Base-by-base conservation (phyloP, 1,140 invertebrate species). In the Drosophila seguyi region DNA sequence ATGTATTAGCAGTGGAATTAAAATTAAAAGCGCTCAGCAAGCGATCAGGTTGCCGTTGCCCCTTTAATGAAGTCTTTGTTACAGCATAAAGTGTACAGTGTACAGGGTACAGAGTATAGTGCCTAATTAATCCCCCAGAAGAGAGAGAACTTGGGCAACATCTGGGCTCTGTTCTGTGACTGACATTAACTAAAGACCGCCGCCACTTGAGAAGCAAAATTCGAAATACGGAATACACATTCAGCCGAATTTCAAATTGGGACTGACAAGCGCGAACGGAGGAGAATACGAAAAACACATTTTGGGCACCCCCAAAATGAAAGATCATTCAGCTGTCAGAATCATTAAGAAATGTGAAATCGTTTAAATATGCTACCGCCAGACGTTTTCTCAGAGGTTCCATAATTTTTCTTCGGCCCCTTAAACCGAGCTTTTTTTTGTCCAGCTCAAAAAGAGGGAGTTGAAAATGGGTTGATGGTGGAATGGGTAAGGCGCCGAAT, bases 321-420 rank as follows among this genome's bases (percentile, higher is more conserved):
- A 85, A 84, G 81, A 88, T 90, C 84, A 90, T 90, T 90, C 81
- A 88, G 84, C 84, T 88, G 84, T 88, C 84, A 88, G 79, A 88
- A 85, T 90, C 81, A 88, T 88, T 88, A 88, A 87, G 84, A 77
- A 72, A 85, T 88, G 84, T 88, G 77, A 81, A 88, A 88, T 90
- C 84, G 84, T 57, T 87, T 87, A 87, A 87, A 87, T 88, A 59
- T 88, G 84, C 25, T 56, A 52, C 42, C 14, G 60, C 61, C 36
- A 47, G 44, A 39, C 27, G 18, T 53, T 48, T 55, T 50, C 52
- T n/a, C 53, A 36, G 31, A 66, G 55, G 41, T 59, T 67, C 60
- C 72, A 65, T 66, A n/a, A 57, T 68, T 47, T 36, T 50, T 59
- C 50, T 34, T 36, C 36, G 16, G 22, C 8, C 36, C 48, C 34